These are phyloP conservation scores for Rotaria magnacalcarata DNA, from an alignment of 2,888 invertebrate genomes.

Conservation along the genomic window DNA sequence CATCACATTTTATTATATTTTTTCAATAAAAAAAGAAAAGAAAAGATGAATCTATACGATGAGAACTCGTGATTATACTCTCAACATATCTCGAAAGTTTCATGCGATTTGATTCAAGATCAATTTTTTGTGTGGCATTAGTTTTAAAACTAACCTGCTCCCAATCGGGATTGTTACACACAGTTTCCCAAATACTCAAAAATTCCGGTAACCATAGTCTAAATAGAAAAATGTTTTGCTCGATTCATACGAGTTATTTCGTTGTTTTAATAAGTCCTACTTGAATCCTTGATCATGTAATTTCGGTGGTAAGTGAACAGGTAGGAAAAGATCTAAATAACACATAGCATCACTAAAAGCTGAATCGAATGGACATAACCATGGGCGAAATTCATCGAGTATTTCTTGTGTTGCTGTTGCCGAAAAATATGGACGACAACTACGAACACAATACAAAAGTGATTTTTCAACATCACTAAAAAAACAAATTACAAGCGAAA, in stretches of 20 bases:
- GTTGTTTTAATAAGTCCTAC: conserved; percentile 47
- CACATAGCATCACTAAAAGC: conserved; percentile 39
- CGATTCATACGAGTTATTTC: not conserved
- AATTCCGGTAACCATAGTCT: conserved; percentile 76
- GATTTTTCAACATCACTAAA: conserved; percentile 2
- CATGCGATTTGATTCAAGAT: too few relatives aligned
- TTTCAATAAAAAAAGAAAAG: too few relatives aligned
- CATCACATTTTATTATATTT: too few relatives aligned
- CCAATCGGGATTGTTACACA: conserved; percentile 70
- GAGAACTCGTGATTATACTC: too few relatives aligned
- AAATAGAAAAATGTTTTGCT: conserved; percentile 49
- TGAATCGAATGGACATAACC: conserved; percentile 44
- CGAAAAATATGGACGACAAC: conserved; percentile 22
- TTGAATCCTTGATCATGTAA: conserved; percentile 65
- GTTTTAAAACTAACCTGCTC: conserved; percentile 62
- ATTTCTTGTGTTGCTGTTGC: conserved; percentile 39
- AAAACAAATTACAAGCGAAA: not conserved
- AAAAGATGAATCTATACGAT: too few relatives aligned
- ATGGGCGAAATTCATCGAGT: conserved; percentile 42
- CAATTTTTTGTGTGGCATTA: not conserved
- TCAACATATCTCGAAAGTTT: too few relatives aligned
- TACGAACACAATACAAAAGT: not conserved
- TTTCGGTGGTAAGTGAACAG: conserved; percentile 67
- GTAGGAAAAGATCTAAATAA: conserved; percentile 71
- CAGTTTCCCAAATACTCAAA: conserved; percentile 73